Evolutionary conservation across 2,888 invertebrate genomes (phyloP), one percentile per base, ranked within the genome.

Genomic region (Aporophyla nigra): DNA sequence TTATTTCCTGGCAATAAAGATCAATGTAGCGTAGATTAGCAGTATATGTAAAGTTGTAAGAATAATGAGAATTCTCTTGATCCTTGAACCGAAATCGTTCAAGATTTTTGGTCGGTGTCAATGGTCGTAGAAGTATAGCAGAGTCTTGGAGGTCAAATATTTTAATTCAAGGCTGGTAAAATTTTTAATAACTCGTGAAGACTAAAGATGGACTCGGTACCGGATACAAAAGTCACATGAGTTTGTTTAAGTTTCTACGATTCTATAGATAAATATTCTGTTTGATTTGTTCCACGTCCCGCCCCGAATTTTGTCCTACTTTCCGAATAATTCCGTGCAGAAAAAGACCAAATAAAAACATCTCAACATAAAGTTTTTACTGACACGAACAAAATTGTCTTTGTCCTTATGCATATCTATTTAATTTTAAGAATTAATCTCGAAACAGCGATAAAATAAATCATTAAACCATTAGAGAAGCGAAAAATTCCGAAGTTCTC

Each of bases 71-170:
- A 85, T 85, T 85, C 72, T 83, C 77, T 82, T 84, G 85, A 87
- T 88, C 87, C 88, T 87, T 88, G 88, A 87, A 88, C 86, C 78
- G 69, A 80, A 82, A 74, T 88, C 68, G 86, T 33, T 86, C 71
- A 79, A 83, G 72, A 84, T 86, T 88, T 91, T 86, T 78, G 83
- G 81, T 81, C 71, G 79, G 87, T 90, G 92, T 93, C 92, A 92
- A 90, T 87, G 91, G 82, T 92, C 92, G 87, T 70, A 84, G 84
- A 74, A 80, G 83, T 80, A 83, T 81, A 89, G 82, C 86, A 71
- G 9, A 74, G 61, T 59, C 54, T 85, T 89, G 83, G 83, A 90
- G 91, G 90, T 90, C 89, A 83, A 80, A 71, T 85, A 77, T 67
- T 69, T 74, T 79, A 80, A 77, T 76, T 61, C 76, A 74, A 84